These are phyloP conservation scores for Boleophthalmus pectinirostris DNA, from an alignment of 2,113 vertebrate species.

Conservation along the genomic window DNA sequence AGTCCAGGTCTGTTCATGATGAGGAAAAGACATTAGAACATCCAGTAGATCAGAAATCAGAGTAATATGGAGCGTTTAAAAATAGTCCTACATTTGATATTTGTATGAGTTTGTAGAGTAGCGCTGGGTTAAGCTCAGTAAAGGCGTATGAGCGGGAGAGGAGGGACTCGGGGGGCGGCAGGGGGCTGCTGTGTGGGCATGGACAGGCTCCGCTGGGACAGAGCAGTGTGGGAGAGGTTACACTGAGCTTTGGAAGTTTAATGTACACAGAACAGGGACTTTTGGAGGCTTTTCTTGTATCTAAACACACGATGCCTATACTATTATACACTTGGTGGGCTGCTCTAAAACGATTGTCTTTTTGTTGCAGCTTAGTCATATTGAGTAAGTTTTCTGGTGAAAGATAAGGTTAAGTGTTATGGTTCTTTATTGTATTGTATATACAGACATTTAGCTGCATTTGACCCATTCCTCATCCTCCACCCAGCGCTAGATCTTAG, in stretches of 20 bases:
- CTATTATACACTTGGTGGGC: no score
- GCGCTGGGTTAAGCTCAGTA: constrained; percentile 31
- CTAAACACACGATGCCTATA: not conserved
- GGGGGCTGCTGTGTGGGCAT: constrained; percentile 30
- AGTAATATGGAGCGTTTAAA: constrained; percentile 29
- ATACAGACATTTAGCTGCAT: no score
- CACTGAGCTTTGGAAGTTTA: not conserved
- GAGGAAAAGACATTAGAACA: no score
- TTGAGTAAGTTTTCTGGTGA: not conserved
- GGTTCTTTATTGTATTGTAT: no score
- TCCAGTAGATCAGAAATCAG: no score
- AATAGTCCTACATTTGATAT: constrained; percentile 59
- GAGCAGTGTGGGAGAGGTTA: not conserved
- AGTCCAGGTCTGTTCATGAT: no score
- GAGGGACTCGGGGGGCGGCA: constrained; percentile 22
- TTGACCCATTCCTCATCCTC: no score
- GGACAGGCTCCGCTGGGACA: not conserved
- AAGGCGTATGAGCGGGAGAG: constrained; percentile 6
- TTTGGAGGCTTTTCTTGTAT: not conserved
- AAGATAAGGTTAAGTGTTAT: no score
- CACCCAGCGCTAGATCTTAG: no score
- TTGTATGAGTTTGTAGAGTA: constrained; percentile 42
- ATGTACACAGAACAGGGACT: not conserved
- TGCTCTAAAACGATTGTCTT: no score
- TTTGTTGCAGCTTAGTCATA: not conserved